Percentiles rank a stretch among this genome's conserved stretches.
These are phyloP conservation scores for Aphaenogaster ashmeadi DNA, from an alignment of 1,140 invertebrate species.

Conservation along the genomic window DNA sequence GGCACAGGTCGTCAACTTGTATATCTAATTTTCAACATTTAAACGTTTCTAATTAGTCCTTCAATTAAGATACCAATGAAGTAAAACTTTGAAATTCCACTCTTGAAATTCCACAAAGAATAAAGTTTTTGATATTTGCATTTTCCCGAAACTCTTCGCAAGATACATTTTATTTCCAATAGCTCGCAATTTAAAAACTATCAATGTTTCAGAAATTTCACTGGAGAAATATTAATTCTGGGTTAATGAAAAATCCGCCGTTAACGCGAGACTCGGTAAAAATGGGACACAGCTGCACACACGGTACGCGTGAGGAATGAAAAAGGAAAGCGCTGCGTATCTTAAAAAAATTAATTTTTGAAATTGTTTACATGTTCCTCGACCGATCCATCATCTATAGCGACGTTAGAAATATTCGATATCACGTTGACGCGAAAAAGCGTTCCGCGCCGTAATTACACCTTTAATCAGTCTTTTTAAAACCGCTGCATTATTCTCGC, in stretches of 20 bases:
- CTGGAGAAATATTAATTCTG: conserved; percentile 15
- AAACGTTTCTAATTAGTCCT: conserved; percentile 36
- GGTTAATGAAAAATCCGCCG: conserved; percentile 21
- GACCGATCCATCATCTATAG: conserved; percentile 41
- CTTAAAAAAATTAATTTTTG: conserved; percentile 42
- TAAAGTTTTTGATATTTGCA: conserved; percentile 37
- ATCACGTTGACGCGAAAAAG: conserved; percentile 30
- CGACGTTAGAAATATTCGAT: conserved; percentile 54
- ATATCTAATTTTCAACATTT: conserved; percentile 34
- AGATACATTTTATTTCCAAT: not conserved
- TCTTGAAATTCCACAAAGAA: conserved; percentile 14
- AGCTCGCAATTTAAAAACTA: conserved; percentile 1
- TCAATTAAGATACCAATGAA: conserved; percentile 14
- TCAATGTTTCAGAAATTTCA: conserved; percentile 3
- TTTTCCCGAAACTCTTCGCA: conserved; percentile 6
- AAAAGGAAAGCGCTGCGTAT: conserved; percentile 2
- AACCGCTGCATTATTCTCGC: conserved; percentile 28
- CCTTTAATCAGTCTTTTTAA: conserved; percentile 47
- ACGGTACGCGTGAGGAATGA: not conserved
- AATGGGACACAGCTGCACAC: not conserved
- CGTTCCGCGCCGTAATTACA: conserved; percentile 31
- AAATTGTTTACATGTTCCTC: conserved; percentile 11
- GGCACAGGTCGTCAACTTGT: conserved; percentile 14
- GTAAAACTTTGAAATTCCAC: conserved; percentile 14
- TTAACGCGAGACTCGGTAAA: not conserved